A percentile compares a stretch with the other conserved stretches of the same genome.
These are phyloP conservation scores for Laterallus jamaicensis DNA, from an alignment of 2,113 vertebrate genomes.

Conservation along the genomic window DNA sequence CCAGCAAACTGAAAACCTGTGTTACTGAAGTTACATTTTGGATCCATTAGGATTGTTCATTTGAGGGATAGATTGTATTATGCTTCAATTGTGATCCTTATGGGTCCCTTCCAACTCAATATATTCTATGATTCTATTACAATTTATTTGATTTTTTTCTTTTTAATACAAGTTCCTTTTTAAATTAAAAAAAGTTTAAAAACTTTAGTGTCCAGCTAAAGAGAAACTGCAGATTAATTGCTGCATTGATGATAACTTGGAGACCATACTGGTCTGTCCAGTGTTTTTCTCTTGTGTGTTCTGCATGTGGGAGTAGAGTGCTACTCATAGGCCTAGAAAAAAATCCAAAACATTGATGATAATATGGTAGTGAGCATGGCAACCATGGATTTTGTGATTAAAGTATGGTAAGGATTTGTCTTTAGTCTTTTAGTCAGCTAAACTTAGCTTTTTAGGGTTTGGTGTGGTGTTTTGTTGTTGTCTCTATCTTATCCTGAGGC, in stretches of 20 bases:
- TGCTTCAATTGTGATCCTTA: neutral
- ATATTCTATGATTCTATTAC: neutral
- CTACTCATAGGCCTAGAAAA: neutral
- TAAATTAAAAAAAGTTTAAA: neutral
- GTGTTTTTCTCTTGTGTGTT: neutral
- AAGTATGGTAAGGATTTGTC: neutral
- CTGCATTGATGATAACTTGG: neutral
- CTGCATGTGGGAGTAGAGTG: neutral
- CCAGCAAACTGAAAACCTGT: neutral
- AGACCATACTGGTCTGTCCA: neutral
- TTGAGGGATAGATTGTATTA: neutral
- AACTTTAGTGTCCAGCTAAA: neutral
- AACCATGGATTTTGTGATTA: neutral
- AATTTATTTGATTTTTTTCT: neutral
- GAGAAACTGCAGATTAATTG: neutral
- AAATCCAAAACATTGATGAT: fast-evolving
- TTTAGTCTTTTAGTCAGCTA: neutral
- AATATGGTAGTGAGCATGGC: neutral
- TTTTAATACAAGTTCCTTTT: neutral
- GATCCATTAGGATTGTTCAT: neutral
- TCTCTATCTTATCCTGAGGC: neutral
- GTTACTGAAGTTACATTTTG: neutral
- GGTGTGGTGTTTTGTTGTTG: neutral
- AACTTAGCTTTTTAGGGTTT: neutral
- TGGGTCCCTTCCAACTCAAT: too few species aligned